A percentile compares a stretch with the other conserved stretches of the same genome.
Evolutionary conservation across 1,140 invertebrate genomes (phyloP).

Genomic region (Hestina assimilis): DNA sequence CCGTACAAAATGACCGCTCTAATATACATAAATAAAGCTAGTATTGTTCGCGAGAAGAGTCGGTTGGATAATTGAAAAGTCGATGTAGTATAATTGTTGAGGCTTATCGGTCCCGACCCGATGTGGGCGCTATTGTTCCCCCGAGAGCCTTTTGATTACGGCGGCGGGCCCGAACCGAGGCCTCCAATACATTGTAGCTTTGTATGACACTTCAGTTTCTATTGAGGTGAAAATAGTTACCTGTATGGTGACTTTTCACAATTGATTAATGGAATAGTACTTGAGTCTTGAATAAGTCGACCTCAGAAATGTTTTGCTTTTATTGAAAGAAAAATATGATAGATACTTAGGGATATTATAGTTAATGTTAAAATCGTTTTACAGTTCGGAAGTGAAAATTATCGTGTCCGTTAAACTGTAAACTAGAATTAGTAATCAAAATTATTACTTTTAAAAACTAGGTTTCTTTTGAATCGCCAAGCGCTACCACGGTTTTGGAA

Average conservation of each 20-base stretch:
- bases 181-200: conserved; percentile 71
- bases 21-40: conserved; percentile 74
- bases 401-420: no score
- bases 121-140: conserved; percentile 76
- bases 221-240: conserved; percentile 60
- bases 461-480: no score
- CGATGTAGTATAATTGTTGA: conserved; percentile 76
- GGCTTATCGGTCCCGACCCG: conserved; percentile 70
- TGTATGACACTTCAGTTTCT: conserved; percentile 70
- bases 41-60: conserved; percentile 69
- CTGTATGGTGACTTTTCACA: conserved; percentile 26
- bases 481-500: no score
- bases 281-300: background rate
- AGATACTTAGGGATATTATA: no score
- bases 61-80: conserved; percentile 76
- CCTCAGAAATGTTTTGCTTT: no score
- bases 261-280: conserved; percentile 19
- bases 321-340: no score
- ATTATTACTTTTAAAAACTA: no score
- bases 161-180: conserved; percentile 49
- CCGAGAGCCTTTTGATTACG: conserved; percentile 73
- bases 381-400: no score
- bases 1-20: conserved; percentile 68
- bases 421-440: no score
- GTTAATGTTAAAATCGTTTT: no score